Percentiles rank a stretch among this genome's conserved stretches.
Conservation (phyloP, 2,888 invertebrate species). For the Dynastes grantii region DNA sequence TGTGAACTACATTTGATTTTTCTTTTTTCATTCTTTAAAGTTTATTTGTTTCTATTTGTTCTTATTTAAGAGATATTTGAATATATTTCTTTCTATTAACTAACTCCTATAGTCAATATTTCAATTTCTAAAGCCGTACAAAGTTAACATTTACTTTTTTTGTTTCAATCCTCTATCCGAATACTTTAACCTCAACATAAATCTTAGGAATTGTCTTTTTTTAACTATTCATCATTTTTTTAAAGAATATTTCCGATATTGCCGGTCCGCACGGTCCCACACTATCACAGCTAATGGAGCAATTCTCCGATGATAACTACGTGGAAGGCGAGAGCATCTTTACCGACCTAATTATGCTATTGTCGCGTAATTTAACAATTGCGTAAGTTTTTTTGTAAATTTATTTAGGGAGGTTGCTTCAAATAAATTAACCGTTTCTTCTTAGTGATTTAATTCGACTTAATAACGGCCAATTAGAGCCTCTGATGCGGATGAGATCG, state of each 20-base stretch:
- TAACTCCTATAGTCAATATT: too few relatives aligned
- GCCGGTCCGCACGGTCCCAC: conserved; percentile 62
- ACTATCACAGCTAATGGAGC: conserved; percentile 68
- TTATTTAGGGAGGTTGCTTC: not conserved
- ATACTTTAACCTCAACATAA: too few relatives aligned
- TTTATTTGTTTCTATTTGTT: too few relatives aligned
- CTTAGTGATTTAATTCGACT: conserved; percentile 66
- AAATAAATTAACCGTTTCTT: conserved; percentile 52
- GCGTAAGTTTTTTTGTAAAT: conserved; percentile 63
- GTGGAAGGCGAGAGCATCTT: conserved; percentile 69
- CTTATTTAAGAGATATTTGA: too few relatives aligned
- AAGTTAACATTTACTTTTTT: too few relatives aligned
- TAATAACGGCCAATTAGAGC: conserved; percentile 67
- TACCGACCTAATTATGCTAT: conserved; percentile 69
- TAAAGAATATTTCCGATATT: conserved; percentile 56
- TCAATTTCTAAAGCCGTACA: too few relatives aligned
- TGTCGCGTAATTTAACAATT: conserved; percentile 65
- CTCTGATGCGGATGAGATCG: conserved; percentile 70
- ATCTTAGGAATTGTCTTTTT: too few relatives aligned
- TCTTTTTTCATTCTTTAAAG: too few relatives aligned
- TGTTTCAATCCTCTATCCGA: too few relatives aligned
- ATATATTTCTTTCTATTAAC: too few relatives aligned
- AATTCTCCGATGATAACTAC: conserved; percentile 67
- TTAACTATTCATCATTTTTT: conserved; percentile 1
- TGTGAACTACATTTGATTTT: too few relatives aligned